These are phyloP conservation scores for Hyla sarda DNA, from an alignment of 2,113 vertebrate genomes.

Conservation along the genomic window DNA sequence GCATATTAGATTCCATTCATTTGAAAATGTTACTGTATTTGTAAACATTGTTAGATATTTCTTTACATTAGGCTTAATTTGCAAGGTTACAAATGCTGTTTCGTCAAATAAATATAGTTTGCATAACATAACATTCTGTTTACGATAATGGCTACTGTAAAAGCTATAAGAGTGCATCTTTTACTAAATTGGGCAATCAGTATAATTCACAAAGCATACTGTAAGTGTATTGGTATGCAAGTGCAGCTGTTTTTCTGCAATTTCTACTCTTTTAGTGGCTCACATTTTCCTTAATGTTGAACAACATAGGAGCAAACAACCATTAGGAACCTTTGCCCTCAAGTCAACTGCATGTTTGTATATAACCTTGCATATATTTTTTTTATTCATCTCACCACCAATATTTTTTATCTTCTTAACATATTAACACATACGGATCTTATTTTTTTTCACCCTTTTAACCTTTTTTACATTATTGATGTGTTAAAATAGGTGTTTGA, in stretches of 20 bases:
- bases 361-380: neutral
- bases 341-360: neutral
- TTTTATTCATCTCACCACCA: neutral
- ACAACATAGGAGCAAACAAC: neutral
- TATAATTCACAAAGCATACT: neutral
- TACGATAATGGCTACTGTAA: neutral
- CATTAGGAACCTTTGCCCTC: neutral
- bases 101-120: neutral
- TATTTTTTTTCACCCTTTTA: too few species aligned
- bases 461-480: too few species aligned
- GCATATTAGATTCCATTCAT: too few species aligned
- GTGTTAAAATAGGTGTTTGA: too few species aligned
- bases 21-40: too few species aligned
- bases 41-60: neutral
- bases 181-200: conserved; percentile 4
- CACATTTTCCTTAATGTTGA: neutral
- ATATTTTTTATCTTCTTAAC: neutral
- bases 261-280: conserved; percentile 2
- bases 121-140: neutral
- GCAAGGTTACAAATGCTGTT: neutral
- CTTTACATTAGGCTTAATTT: neutral
- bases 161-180: neutral
- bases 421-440: neutral
- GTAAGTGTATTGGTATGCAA: neutral
- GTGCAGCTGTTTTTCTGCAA: neutral